Base-by-base conservation (phyloP, 2,113 vertebrate genomes). In the Herpetotheres cachinnans region DNA sequence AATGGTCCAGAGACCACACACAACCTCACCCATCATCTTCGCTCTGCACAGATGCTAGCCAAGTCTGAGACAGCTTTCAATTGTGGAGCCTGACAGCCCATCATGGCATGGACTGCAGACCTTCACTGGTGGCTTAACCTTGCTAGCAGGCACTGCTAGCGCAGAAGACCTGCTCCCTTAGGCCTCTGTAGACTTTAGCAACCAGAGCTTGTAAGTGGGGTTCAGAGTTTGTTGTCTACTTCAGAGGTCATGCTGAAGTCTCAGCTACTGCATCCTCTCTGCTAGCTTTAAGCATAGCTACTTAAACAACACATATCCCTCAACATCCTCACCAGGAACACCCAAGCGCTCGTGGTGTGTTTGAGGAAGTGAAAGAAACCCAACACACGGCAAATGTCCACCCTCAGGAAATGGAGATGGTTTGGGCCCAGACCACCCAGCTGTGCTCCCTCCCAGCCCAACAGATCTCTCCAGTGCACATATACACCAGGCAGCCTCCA, bases 301-400 rank as follows among this genome's bases (percentile, higher is more conserved):
- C 47, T 62, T 8, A 15, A n/a, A 32, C 27, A 30, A 6, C 44
- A 30, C 2, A 0, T 4, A 20, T 2, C 36, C 52, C 50, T 38
- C 29, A 59, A 8, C 56, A 47, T 7, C 73, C 58, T 32, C 44
- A 19, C 27, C 20, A 34, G n/a, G 19, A 76, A 16, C 27, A 42
- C 24, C 30, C 79, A 36, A 32, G 55, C 0, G 0, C 26, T 54
- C 2, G 0, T 6, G 34, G 54, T 9, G 11, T 30, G 3, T 26
- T 5, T 15, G 46, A 38, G 50, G 30, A 40, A 22, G 67, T 22
- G 12, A 36, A 58, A 65, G 63, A 18, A 65, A 61, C 42, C 34
- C 16, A 30, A 27, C 40, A 44, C 17, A 9, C 0, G 0, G 42
- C 49, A 16, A 16, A 4, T 0, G 8, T 34, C 47, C 36, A 26